Conservation (phyloP, 2,113 vertebrate species). For the Coregonus clupeaformis region DNA sequence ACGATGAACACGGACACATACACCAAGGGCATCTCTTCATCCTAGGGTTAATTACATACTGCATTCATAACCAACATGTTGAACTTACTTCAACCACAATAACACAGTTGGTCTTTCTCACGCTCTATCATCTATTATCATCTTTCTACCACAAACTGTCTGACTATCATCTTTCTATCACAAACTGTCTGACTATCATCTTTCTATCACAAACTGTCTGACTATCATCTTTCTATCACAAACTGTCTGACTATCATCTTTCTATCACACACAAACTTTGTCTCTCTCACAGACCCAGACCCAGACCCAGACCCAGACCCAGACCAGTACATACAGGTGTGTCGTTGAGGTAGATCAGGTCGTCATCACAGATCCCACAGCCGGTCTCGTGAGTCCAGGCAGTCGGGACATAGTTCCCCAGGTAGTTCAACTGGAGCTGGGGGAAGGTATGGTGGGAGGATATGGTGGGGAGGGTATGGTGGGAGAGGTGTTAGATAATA, state of each 20-base stretch:
- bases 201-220: too few species aligned
- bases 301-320: too few species aligned
- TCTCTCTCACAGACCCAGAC: not conserved
- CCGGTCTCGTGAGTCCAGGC: slow-evolving; percentile 78
- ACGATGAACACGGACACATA: slow-evolving; percentile 75
- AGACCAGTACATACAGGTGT: not conserved
- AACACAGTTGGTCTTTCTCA: too few species aligned
- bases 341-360: slow-evolving; percentile 59
- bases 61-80: not conserved
- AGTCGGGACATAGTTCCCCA: slow-evolving; percentile 81
- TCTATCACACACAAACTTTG: slow-evolving; percentile 1
- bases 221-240: too few species aligned
- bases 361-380: slow-evolving; percentile 72
- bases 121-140: too few species aligned
- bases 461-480: too few species aligned
- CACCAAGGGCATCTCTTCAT: not conserved
- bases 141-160: too few species aligned
- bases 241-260: too few species aligned
- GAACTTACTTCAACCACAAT: too few species aligned
- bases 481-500: not conserved
- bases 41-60: not conserved
- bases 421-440: slow-evolving; percentile 80
- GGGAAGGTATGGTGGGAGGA: too few species aligned
- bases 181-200: too few species aligned
- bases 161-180: too few species aligned